Base-by-base conservation (phyloP, 2,888 invertebrate genomes). In the Hedya salicella region DNA sequence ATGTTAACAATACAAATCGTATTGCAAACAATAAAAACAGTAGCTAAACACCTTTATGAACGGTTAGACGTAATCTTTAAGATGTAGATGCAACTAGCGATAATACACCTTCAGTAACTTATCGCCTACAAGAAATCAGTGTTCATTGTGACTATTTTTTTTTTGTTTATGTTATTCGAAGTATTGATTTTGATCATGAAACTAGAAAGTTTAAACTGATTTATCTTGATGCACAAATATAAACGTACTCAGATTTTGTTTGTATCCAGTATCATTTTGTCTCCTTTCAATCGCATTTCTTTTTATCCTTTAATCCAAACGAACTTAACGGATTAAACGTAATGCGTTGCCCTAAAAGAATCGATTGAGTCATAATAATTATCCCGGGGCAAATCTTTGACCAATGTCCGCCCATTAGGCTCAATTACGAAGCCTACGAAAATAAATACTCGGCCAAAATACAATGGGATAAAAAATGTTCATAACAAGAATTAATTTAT, bases 401-500 rank as follows among this genome's bases (percentile, higher is more conserved):
- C 91, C 90, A 89, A 85, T 86, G 89, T 83, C 89, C 88, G 85
- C 82, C 84, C 81, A 88, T 89, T 88, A 88, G 78, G 75, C 80
- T 80, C 78, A 80, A 83, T 85, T 82, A 85, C 75, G 75, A 54
- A 75, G 72, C 69, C 75, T 75, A 82, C 82, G 85, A 85, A 89
- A 88, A 88, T 89, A 89, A 89, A 89, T 87, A 88, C 81, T 78
- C 78, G 72, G 71, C 74, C 78, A 74, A 77, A 83, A 82, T 76
- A 91, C 89, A 92, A 90, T 89, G 74, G 84, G 72, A 85, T 88
- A 89, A 91, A 89, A 89, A 90, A 87, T 84, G 88, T 82, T 91
- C 85, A 91, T 91, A 91, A 91, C 89, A 87, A 83, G 91, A 89
- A 88, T 91, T 91, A 90, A 91, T 91, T 91, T 89, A 89, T 90